These are phyloP conservation scores for Antheraea mylitta DNA, from an alignment of 1,140 invertebrate genomes.

Conservation along the genomic window DNA sequence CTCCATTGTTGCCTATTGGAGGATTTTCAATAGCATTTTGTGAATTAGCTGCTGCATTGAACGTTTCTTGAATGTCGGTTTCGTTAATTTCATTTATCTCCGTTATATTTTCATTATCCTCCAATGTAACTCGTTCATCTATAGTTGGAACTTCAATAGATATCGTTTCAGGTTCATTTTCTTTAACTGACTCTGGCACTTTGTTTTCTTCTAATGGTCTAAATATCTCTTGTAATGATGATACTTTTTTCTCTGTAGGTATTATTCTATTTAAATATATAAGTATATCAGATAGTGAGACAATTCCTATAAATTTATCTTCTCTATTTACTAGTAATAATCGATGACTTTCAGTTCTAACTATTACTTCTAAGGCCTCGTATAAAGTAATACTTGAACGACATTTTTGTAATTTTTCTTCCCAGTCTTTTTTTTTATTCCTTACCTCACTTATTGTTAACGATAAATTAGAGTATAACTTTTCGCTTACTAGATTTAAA, in stretches of 20 bases:
- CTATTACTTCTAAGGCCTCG: constrained; percentile 77
- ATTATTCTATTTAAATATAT: constrained; percentile 74
- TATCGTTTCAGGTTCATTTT: constrained; percentile 66
- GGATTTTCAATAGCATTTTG: constrained; percentile 22
- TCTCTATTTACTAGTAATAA: constrained; percentile 74
- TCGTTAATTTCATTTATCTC: constrained; percentile 31
- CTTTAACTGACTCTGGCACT: constrained; percentile 60
- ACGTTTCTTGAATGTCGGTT: constrained; percentile 22
- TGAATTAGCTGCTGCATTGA: constrained; percentile 38
- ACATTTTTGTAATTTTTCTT: constrained; percentile 76
- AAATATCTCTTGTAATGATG: constrained; percentile 71
- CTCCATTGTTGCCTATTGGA: constrained; percentile 21
- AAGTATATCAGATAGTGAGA: constrained; percentile 73
- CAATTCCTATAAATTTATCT: constrained; percentile 66
- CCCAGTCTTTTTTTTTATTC: constrained; percentile 76
- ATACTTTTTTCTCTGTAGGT: constrained; percentile 68
- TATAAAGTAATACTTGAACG: constrained; percentile 74
- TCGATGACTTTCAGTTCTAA: constrained; percentile 78
- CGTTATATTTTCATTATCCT: constrained; percentile 42
- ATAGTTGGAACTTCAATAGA: constrained; percentile 63
- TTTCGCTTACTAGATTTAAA: constrained; percentile 72
- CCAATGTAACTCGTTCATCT: constrained; percentile 44
- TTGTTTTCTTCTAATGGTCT: constrained; percentile 70
- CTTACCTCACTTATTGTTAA: constrained; percentile 68
- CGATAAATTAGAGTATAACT: constrained; percentile 70